Evolutionary conservation across 2,888 invertebrate genomes (phyloP).

Genomic region (Drosophila nr. medialis): DNA sequence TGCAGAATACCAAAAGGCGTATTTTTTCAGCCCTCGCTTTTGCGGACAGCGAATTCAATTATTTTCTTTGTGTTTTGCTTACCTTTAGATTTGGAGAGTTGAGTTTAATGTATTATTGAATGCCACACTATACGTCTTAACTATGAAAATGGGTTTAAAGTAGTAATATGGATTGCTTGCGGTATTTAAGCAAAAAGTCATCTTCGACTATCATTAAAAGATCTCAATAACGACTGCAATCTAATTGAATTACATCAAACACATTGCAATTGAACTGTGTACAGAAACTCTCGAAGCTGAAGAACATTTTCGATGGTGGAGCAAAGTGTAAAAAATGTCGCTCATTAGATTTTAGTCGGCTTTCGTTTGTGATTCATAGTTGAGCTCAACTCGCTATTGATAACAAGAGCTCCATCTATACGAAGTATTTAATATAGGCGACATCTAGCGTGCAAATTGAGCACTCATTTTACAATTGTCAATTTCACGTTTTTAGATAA

Average conservation of each 20-base stretch:
- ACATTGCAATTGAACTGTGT: constrained; percentile 18
- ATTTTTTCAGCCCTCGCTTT: background rate
- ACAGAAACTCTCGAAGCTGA: background rate
- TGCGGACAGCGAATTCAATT: background rate
- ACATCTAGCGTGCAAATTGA: background rate
- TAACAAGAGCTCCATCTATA: constrained; percentile 17
- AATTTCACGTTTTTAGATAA: background rate
- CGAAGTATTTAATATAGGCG: background rate
- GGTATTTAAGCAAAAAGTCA: constrained; percentile 24
- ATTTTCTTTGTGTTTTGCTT: background rate
- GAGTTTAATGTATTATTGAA: background rate
- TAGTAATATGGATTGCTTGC: background rate
- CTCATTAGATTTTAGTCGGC: background rate
- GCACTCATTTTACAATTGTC: background rate
- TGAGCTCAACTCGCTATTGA: background rate
- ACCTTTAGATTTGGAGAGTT: background rate
- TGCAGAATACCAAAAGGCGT: background rate
- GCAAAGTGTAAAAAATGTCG: constrained; percentile 23
- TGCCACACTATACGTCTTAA: background rate
- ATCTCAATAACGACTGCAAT: background rate
- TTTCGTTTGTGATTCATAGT: constrained; percentile 28
- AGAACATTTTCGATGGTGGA: constrained; percentile 7
- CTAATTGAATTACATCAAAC: background rate
- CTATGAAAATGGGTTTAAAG: constrained; percentile 19
- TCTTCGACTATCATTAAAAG: background rate